Evolutionary conservation across 1,140 invertebrate species (phyloP), one percentile per base, ranked within the genome.

Genomic region (Camponotus floridanus): DNA sequence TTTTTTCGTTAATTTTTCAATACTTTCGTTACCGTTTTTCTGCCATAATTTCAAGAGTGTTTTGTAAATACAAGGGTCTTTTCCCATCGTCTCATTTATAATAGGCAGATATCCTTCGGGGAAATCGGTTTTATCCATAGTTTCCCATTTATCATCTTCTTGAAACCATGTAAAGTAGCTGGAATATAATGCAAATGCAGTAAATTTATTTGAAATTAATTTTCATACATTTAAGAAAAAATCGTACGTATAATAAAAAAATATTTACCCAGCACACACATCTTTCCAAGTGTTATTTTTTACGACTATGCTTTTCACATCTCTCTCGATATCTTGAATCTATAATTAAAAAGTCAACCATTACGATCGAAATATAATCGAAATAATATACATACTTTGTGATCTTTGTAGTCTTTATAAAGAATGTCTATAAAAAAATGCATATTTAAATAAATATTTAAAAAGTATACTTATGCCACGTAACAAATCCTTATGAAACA

Each of bases 241-340:
- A 26, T 62, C 15, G 48, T 6, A 6, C 21, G 64, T 59, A 9
- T 26, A 79, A 62, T 2, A 61, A 36, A 4, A 61, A 36, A 6
- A 13, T 36, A 79, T 86, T 94, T 91, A 95, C 95, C 94, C 93
- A n/a, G 94, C 94, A 36, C 95, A 95, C 15, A 95, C 91, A 74
- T 95, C 94, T 9, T 92, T 86, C 94, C 95, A 95, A 2, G 92
- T 93, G n/a, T 92, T 86, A 67, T 94, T 94, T 13, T 93, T 85
- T 6, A 94, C 91, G n/a, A 88, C 79, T 42, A 95, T 93, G 26
- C 81, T 91, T 70, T 93, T 93, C 21, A 95, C 92, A 11, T 86
- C 84, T 15, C 91, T 90, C 31, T 95, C 95, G 33, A 95, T 92
- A 6, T 95, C 92, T 57, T 68, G 80, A 55, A 95, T 93, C 95